Evolutionary conservation across 2,888 invertebrate genomes (phyloP).

Genomic region (Epicampocera succincta): DNA sequence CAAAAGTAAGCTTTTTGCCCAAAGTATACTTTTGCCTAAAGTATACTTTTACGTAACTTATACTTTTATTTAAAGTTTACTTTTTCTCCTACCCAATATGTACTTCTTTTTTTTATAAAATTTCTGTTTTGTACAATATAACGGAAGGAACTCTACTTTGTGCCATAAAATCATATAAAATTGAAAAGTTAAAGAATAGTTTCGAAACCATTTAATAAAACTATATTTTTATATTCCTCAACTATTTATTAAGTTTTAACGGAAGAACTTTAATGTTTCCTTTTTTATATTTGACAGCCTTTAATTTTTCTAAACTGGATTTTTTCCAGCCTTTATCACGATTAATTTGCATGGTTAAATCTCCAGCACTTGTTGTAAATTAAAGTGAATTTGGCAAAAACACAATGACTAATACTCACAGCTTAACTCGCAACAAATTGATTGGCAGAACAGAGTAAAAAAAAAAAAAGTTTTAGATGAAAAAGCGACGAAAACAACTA

Average conservation of each 20-base stretch:
- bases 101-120: no score
- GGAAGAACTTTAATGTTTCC: background rate
- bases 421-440: constrained; percentile 59
- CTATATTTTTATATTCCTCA: no score
- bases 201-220: constrained; percentile 15
- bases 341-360: constrained; percentile 43
- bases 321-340: constrained; percentile 23
- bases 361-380: constrained; percentile 36
- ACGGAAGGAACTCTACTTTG: no score
- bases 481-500: constrained; percentile 20
- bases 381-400: constrained; percentile 39
- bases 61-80: no score
- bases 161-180: no score
- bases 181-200: no score
- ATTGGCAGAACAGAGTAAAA: constrained; percentile 50
- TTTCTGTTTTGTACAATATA: no score
- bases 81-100: no score
- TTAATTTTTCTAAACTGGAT: background rate
- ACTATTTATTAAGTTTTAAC: no score
- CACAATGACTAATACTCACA: constrained; percentile 62
- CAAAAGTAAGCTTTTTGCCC: no score
- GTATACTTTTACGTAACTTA: no score
- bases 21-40: no score
- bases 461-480: background rate
- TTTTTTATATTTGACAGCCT: background rate